Evolutionary conservation across 2,797 vertebrate genomes (phyloP), one percentile per base, ranked within the genome.

Genomic region (Pelochelys cantorii): DNA sequence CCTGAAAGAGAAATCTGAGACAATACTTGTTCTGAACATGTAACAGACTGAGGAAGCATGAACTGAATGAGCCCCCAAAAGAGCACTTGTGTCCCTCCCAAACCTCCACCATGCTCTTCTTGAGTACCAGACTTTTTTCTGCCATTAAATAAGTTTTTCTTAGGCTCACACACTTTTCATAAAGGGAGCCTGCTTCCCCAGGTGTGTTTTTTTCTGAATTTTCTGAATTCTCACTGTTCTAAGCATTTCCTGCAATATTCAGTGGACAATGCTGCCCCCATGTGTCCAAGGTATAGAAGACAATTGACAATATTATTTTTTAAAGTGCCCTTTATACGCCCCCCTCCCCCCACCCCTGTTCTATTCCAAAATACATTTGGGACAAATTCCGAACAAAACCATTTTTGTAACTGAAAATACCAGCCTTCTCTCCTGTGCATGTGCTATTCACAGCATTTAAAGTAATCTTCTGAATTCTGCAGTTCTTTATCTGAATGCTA

Each of bases 261-360:
- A 11, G 56, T 90, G 84, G 98, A 90, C 97, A 97, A 98, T 97
- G 95, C 97, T 97, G 94, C 97, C 81, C 95, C 95, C 98, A 85
- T 75, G 96, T 94, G 97, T 83, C 84, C 83, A 82, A 7, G 1
- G 0, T 3, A 34, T 71, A 88, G 87, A 92, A 83, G 34, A 77
- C 14, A 34, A 59, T 79, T 83, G 52, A 48, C 3, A 52, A 25
- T 53, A 13, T 71, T 4, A 20, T 55, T 22, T 48, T 77, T 52
- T 52, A 3, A 75, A 48, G 52, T 14, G 6, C 31, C 22, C 31
- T 55, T 55, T n/a, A 10, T 18, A 27, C 9, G 20, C 3, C 55
- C 4, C 8, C 55, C 10, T 27, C 11, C 11, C 12, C 11, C 27
- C 5, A 3, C 3, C 27, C 11, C n/a, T 37, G 17, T 11, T 55